These are phyloP conservation scores for Panurus biarmicus DNA, from an alignment of 2,113 vertebrate genomes.

Conservation along the genomic window DNA sequence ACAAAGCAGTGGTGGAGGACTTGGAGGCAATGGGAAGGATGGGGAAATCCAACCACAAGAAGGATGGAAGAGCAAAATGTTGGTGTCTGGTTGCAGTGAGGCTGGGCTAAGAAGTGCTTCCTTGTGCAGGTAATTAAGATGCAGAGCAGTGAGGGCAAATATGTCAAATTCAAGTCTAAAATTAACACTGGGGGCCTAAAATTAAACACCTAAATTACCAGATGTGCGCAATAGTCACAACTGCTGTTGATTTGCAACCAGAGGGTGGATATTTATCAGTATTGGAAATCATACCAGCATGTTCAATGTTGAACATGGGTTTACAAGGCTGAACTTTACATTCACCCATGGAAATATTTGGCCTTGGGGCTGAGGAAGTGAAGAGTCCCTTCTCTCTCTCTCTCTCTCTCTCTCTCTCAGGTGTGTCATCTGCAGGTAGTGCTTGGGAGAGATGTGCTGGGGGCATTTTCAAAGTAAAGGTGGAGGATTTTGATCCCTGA, in stretches of 20 bases:
- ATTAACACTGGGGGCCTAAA: not conserved
- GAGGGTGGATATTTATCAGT: not conserved
- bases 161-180: constrained; percentile 5
- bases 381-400: not conserved
- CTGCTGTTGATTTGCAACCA: not conserved
- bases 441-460: not conserved
- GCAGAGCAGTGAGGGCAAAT: constrained; percentile 7
- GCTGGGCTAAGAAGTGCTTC: not conserved
- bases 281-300: not conserved
- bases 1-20: not conserved
- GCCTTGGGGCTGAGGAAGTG: not conserved
- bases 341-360: not conserved
- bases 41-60: not conserved
- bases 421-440: not conserved
- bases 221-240: not conserved
- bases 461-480: not conserved
- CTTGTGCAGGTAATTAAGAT: not conserved
- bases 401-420: not conserved
- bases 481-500: not conserved
- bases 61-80: not conserved
- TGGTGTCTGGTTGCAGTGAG: not conserved
- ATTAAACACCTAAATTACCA: constrained; percentile 17
- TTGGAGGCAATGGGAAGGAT: not conserved
- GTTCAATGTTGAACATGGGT: not conserved
- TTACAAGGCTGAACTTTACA: not conserved